Conservation (phyloP, 2,888 invertebrate species). For the Gastracanthus pulcherrimus region DNA sequence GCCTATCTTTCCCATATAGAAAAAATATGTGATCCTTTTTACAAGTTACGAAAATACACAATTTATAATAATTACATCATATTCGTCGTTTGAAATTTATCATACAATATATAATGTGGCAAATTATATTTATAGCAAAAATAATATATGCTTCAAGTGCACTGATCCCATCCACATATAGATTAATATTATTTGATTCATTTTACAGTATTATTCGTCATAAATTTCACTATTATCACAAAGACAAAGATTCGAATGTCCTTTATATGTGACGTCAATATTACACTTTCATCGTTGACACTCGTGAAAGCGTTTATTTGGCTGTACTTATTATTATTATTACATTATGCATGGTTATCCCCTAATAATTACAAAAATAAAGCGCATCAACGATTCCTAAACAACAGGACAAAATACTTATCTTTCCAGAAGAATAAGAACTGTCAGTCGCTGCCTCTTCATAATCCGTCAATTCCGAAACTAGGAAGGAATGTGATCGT, state of each 20-base stretch:
- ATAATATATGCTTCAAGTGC: slow-evolving; percentile 22
- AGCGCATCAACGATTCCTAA: neutral
- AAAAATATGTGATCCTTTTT: slow-evolving; percentile 26
- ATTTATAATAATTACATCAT: slow-evolving; percentile 28
- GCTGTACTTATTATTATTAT: neutral
- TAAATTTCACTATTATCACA: slow-evolving; percentile 46
- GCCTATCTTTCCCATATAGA: neutral
- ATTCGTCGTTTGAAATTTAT: slow-evolving; percentile 26
- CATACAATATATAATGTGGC: slow-evolving; percentile 12
- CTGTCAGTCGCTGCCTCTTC: neutral
- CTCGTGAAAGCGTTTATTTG: slow-evolving; percentile 23
- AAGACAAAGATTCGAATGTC: slow-evolving; percentile 26
- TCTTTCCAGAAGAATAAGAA: too few relatives aligned
- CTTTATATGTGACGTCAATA: neutral
- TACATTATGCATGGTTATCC: slow-evolving; percentile 7
- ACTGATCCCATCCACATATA: slow-evolving; percentile 29
- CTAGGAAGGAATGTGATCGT: slow-evolving; percentile 39
- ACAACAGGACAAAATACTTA: neutral
- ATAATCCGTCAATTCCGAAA: neutral
- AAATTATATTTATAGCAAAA: slow-evolving; percentile 48
- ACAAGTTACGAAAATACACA: slow-evolving; percentile 47
- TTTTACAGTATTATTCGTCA: neutral
- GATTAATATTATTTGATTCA: neutral
- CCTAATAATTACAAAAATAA: slow-evolving; percentile 16
- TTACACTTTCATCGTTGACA: slow-evolving; percentile 8